Evolutionary conservation across 2,888 invertebrate genomes (phyloP).

Genomic region (Sialis fuliginosa): DNA sequence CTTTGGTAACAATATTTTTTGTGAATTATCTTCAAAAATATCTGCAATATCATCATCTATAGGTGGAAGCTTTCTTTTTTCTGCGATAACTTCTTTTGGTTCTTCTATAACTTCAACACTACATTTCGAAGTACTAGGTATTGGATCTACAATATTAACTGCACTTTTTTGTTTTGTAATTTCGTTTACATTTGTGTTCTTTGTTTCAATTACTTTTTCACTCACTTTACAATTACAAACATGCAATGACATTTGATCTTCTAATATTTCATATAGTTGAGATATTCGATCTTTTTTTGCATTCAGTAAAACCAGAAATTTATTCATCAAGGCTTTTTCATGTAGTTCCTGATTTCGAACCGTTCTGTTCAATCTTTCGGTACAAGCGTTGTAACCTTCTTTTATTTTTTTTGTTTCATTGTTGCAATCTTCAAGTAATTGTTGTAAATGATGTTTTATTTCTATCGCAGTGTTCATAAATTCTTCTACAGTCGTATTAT

Average conservation of each 20-base stretch:
- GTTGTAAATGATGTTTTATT: too few species aligned
- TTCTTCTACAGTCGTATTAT: too few species aligned
- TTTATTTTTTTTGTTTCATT: too few species aligned
- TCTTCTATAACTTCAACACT: not conserved
- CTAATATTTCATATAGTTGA: slow-evolving; percentile 19
- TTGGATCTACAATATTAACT: not conserved
- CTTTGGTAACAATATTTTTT: too few species aligned
- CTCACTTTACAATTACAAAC: not conserved
- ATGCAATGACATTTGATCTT: slow-evolving; percentile 8
- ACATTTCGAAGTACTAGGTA: not conserved
- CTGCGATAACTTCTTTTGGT: not conserved
- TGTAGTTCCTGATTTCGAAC: too few species aligned
- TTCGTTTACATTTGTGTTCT: not conserved
- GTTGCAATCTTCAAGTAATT: too few species aligned
- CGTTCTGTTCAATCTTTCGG: too few species aligned
- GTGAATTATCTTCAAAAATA: not conserved
- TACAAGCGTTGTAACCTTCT: too few species aligned
- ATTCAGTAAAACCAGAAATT: slow-evolving; percentile 19
- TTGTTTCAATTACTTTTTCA: not conserved
- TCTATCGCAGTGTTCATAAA: too few species aligned
- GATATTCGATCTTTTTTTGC: slow-evolving; percentile 22
- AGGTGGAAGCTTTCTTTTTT: not conserved
- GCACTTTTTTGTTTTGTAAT: not conserved
- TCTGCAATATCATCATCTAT: not conserved
- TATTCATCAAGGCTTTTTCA: slow-evolving; percentile 1